phyloP scores from a whole-genome alignment of 1,140 invertebrate species.

The Melanaphis sacchari region DNA sequence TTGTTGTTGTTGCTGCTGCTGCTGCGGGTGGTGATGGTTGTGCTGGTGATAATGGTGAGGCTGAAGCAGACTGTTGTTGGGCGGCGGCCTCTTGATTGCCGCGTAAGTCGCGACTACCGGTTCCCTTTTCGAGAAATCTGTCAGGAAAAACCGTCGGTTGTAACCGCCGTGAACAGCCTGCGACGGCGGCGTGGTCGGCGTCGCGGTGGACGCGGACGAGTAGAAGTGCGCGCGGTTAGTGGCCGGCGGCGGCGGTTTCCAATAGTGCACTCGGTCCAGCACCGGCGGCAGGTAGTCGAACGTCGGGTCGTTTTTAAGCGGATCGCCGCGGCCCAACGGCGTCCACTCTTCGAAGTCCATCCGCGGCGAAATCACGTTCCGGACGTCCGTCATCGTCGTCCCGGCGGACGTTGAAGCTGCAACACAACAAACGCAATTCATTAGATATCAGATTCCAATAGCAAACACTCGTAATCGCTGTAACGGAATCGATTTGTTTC shows the following conservation, averaged over 20 bases:
- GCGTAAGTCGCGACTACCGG: not conserved
- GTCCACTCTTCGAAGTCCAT: constrained; percentile 82
- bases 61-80: not conserved
- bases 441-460: not conserved
- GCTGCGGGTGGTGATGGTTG: not conserved
- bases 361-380: constrained; percentile 69
- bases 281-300: constrained; percentile 82
- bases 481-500: not conserved
- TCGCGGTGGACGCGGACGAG: not conserved
- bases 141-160: constrained; percentile 44
- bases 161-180: not conserved
- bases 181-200: not conserved
- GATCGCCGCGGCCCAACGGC: constrained; percentile 77
- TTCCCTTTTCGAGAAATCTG: constrained; percentile 14
- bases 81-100: not conserved
- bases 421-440: not conserved
- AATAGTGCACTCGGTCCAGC: constrained; percentile 77
- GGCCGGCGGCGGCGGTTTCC: constrained; percentile 65
- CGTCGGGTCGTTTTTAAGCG: constrained; percentile 79
- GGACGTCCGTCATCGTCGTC: not conserved
- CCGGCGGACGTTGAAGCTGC: not conserved
- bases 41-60: not conserved
- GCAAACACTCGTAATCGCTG: not conserved
- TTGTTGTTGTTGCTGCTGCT: not conserved
- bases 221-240: not conserved